Base-by-base conservation (phyloP, 2,888 invertebrate species). In the Thecocarcelia acutangulata region DNA sequence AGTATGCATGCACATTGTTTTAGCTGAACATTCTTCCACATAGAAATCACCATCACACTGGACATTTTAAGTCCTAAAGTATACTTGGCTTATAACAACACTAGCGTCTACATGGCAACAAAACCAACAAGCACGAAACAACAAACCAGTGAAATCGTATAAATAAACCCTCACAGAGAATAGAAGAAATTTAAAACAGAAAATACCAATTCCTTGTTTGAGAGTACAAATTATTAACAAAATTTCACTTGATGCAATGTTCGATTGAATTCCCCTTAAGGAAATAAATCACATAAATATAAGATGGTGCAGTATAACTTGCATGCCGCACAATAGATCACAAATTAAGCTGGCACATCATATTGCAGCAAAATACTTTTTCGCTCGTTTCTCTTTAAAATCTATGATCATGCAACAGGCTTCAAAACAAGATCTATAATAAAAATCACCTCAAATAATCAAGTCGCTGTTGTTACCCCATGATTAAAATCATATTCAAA, bases 71-170 rank as follows among this genome's bases (percentile, higher is more conserved):
- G 63, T 76, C 70, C 80, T 74, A 66, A 66, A 74, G 80, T 83
- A 80, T 82, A 82, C 79, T 80, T 83, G 78, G 68, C 77, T 76
- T 79, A 56, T 21, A 54, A 66, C 59, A 58, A 73, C 44, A 63
- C n/a, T n/a, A n/a, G n/a, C n/a, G n/a, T n/a, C n/a, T n/a, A n/a
- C n/a, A n/a, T n/a, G n/a, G n/a, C n/a, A n/a, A n/a, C n/a, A 24
- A 9, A 5, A 11, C 48, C 40, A 19, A 52, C 17, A 5, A 46
- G 4, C 21, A 28, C 17, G 12, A 40, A 54, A 12, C 21, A 56
- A 58, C n/a, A 13, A 42, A 15, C 21, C 17, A 54, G 61, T 72
- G 61, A 80, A 75, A 24, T 52, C 28, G 66, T 50, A 40, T 24
- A 72, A 33, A 54, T n/a, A n/a, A n/a, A n/a, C n/a, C n/a, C n/a